These are phyloP conservation scores for Pangasius mekongensis DNA, from an alignment of 2,797 vertebrate genomes.

Conservation along the genomic window DNA sequence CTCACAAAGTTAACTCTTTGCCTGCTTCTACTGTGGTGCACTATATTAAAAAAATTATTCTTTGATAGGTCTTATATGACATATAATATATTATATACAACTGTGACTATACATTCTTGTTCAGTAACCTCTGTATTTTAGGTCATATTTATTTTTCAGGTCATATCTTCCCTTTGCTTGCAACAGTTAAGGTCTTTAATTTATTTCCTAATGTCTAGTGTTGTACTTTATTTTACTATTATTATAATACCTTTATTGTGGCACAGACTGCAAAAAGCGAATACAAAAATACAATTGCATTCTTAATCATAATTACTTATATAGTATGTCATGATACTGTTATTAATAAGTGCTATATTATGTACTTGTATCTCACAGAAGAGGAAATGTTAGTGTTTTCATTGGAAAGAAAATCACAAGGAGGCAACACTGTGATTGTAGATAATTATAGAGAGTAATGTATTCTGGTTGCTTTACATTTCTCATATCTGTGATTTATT, in stretches of 20 bases:
- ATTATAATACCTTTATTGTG: neutral
- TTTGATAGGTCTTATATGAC: neutral
- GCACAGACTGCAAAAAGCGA: too few species aligned
- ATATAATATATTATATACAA: neutral
- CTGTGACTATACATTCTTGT: neutral
- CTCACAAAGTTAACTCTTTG: slow-evolving; percentile 3
- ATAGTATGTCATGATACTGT: too few species aligned
- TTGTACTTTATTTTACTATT: neutral
- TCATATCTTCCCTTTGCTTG: neutral
- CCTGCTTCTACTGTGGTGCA: neutral
- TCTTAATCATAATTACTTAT: too few species aligned
- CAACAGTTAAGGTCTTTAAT: neutral
- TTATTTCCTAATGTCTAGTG: neutral
- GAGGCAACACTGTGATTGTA: too few species aligned
- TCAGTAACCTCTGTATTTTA: neutral
- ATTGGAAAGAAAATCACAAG: too few species aligned
- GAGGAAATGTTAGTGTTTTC: too few species aligned
- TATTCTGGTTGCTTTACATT: neutral
- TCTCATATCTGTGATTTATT: neutral
- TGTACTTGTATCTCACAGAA: neutral
- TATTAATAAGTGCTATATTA: neutral
- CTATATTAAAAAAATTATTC: neutral
- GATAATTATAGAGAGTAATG: neutral
- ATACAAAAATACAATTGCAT: too few species aligned
- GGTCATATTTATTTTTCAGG: neutral